A percentile compares a stretch with the other conserved stretches of the same genome.
phyloP scores from a whole-genome alignment of 37 sponge, comb jelly and placozoan species.

The Ephydatia muelleri region DNA sequence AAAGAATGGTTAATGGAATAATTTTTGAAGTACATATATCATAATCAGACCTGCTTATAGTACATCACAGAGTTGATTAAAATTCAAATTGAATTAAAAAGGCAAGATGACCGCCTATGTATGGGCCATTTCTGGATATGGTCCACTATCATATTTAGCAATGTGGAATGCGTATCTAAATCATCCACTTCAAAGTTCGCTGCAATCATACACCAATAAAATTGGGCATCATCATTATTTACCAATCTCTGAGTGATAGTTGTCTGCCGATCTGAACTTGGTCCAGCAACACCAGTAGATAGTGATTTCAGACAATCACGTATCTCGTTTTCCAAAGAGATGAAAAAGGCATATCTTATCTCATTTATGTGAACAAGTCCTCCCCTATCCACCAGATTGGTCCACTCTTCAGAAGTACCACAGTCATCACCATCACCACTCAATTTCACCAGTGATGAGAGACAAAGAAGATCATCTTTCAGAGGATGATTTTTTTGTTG shows the following conservation, averaged over 20 bases:
- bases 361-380: constrained; percentile 17
- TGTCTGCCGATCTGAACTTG: not conserved
- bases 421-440: not conserved
- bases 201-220: constrained; percentile 27
- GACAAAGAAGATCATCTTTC: constrained; percentile 23
- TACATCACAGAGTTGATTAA: no score
- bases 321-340: constrained; percentile 21
- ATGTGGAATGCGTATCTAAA: not conserved
- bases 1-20: no score
- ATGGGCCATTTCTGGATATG: no score
- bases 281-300: not conserved
- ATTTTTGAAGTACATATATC: no score
- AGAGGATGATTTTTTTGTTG: not conserved
- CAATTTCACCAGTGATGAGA: not conserved
- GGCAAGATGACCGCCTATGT: no score
- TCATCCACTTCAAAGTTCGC: constrained; percentile 18
- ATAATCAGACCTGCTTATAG: no score
- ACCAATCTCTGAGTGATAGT: not conserved
- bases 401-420: constrained; percentile 20
- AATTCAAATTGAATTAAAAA: constrained; percentile 31
- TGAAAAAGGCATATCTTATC: constrained; percentile 2
- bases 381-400: constrained; percentile 42
- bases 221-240: constrained; percentile 10
- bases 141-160: constrained; percentile 32
- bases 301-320: not conserved